A percentile compares a stretch with the other conserved stretches of the same genome.
Conservation (phyloP, 2,888 invertebrate genomes). For the Panzeria rudis region DNA sequence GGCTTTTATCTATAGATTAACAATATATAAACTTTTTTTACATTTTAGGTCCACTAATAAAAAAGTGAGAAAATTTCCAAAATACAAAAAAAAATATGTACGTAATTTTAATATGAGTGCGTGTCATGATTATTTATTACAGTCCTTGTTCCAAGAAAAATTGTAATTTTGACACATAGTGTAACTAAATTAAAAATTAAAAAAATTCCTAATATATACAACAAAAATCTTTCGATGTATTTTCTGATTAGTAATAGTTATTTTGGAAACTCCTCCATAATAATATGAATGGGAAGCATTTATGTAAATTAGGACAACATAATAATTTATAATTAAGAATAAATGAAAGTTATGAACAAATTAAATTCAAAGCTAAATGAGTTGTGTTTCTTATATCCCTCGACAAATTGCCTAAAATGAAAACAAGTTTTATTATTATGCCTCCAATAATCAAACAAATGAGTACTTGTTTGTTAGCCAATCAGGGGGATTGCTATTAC, state of each 20-base stretch:
- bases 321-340: background rate
- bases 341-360: background rate
- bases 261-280: background rate
- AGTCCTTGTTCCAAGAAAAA: too few species aligned
- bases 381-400: background rate
- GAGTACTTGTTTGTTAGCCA: background rate
- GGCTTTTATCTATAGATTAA: too few species aligned
- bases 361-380: background rate
- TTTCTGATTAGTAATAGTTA: background rate
- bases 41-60: too few species aligned
- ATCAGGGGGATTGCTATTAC: background rate
- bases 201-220: too few species aligned
- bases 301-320: background rate
- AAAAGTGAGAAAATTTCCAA: too few species aligned
- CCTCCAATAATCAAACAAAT: background rate
- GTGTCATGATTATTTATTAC: too few species aligned
- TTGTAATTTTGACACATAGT: too few species aligned
- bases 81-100: too few species aligned
- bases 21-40: too few species aligned
- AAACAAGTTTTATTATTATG: background rate
- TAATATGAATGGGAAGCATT: background rate
- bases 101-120: too few species aligned
- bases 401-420: background rate
- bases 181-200: too few species aligned
- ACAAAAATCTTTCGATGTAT: too few species aligned